Evolutionary conservation across 2,113 vertebrate species (phyloP).

Genomic region (Psettodes erumei): DNA sequence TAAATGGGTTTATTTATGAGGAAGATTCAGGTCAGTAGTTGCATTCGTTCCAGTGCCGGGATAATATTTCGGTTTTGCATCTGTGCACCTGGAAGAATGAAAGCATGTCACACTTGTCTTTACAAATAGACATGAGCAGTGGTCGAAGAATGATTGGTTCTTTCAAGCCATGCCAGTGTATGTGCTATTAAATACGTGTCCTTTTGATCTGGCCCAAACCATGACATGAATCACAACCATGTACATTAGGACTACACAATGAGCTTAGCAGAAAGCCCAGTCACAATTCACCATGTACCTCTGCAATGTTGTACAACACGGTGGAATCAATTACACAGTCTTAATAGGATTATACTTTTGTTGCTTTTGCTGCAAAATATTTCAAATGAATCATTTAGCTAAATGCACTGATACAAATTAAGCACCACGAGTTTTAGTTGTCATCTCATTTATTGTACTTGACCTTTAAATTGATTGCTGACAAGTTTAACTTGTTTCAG

Average conservation of each 20-base stretch:
- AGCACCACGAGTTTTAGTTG: neutral
- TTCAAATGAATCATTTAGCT: neutral
- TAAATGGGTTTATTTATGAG: slow-evolving; percentile 45
- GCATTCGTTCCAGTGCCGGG: slow-evolving; percentile 13
- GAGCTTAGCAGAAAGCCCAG: slow-evolving; percentile 53
- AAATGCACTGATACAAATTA: no score
- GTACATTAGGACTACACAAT: slow-evolving; percentile 39
- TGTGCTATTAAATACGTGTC: slow-evolving; percentile 69
- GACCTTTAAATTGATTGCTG: neutral
- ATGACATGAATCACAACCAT: slow-evolving; percentile 72
- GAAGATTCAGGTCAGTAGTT: slow-evolving; percentile 21
- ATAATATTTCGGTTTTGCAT: slow-evolving; percentile 61
- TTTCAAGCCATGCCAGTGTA: slow-evolving; percentile 58
- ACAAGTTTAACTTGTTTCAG: neutral
- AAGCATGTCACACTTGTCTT: slow-evolving; percentile 71
- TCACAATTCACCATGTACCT: slow-evolving; percentile 34
- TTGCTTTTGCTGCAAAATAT: neutral
- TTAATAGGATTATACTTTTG: slow-evolving; percentile 23
- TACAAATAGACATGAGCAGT: slow-evolving; percentile 74
- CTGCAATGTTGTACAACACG: slow-evolving; percentile 28
- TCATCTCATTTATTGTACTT: neutral
- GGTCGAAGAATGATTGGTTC: slow-evolving; percentile 68
- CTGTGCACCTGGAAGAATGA: slow-evolving; percentile 73
- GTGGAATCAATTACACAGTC: slow-evolving; percentile 54
- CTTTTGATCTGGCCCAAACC: slow-evolving; percentile 62